Evolutionary conservation across 2,888 invertebrate species (phyloP), one percentile per base, ranked within the genome.

Genomic region (Aphidius colemani): DNA sequence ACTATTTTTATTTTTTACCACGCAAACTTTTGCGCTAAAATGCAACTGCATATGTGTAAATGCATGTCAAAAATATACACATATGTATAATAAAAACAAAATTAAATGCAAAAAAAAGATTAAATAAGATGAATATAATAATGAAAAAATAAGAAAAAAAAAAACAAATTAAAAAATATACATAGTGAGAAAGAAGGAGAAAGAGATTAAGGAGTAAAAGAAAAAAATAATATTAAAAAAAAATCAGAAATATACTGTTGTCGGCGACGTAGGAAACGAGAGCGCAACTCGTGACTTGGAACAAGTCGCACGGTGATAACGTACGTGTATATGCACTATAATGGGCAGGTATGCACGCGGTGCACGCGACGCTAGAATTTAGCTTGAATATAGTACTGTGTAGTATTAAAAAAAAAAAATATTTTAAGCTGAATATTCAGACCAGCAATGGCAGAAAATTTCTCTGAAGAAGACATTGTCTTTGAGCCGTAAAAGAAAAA

Each of bases 301-400:
- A 61, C 65, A 65, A 65, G 65, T 65, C 65, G 57, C 65, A 65
- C 65, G 61, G 61, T 65, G 65, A 65, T 65, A 65, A 65, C 65
- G 65, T 30, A 30, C 30, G 30, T 65, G 57, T 48, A 61, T 65
- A 58, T 58, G 43, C 48, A 65, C 58, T 65, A 61, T 61, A 65
- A 65, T 65, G 65, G 65, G 61, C 53, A 57, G 61, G 65, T 65
- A 65, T 65, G 65, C 65, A 61, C 65, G 44, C 65, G 61, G 65
- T 65, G 57, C 65, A 65, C 65, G 65, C 65, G 65, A 65, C 65
- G 61, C 45, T 61, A 50, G 61, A 53, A 59, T 64, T 48, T 46
- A 53, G 64, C 43, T 50, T 60, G 46, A 51, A 51, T 45, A 57
- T 18, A 46, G 57, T 30, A 57, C 46, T 46, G 39, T n/a, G 45